A percentile compares a stretch with the other conserved stretches of the same genome.
Evolutionary conservation across 2,888 invertebrate species (phyloP).

Genomic region (Notodonta ziczac): DNA sequence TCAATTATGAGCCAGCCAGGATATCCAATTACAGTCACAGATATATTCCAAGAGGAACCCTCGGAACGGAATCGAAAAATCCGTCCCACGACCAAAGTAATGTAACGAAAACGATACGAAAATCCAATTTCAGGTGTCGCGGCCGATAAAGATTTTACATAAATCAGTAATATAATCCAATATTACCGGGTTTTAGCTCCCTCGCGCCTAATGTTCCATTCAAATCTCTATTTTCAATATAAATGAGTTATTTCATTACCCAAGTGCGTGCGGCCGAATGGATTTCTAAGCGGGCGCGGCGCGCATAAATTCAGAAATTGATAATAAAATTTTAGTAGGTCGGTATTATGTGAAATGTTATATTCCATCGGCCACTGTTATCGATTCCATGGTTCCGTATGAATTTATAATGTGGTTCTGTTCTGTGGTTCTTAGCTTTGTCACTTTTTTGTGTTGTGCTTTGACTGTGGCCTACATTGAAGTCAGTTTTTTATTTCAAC

Average conservation of each 20-base stretch:
- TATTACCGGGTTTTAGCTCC: slow-evolving; percentile 75
- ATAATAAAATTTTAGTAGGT: slow-evolving; percentile 77
- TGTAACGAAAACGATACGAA: slow-evolving; percentile 67
- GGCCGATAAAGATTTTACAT: slow-evolving; percentile 81
- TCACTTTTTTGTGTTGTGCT: neutral
- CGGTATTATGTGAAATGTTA: slow-evolving; percentile 61
- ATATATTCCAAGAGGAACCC: neutral
- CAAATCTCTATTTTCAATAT: slow-evolving; percentile 80
- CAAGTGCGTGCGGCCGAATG: slow-evolving; percentile 56
- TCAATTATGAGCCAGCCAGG: neutral
- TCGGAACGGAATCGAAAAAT: slow-evolving; percentile 2
- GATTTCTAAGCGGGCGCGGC: slow-evolving; percentile 59
- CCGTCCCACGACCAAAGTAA: slow-evolving; percentile 48
- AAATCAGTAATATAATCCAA: slow-evolving; percentile 83
- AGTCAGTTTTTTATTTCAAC: slow-evolving; percentile 6
- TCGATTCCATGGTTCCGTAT: neutral
- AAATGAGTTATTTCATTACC: slow-evolving; percentile 83
- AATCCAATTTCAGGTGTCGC: slow-evolving; percentile 79
- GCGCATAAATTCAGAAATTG: slow-evolving; percentile 77
- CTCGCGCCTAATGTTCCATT: slow-evolving; percentile 76
- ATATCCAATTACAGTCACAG: neutral
- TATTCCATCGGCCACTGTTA: slow-evolving; percentile 42
- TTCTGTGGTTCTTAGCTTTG: neutral
- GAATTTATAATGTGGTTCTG: neutral
- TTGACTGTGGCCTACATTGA: neutral